phyloP scores from a whole-genome alignment of 2,113 vertebrate genomes.

The Nettapus auritus region DNA sequence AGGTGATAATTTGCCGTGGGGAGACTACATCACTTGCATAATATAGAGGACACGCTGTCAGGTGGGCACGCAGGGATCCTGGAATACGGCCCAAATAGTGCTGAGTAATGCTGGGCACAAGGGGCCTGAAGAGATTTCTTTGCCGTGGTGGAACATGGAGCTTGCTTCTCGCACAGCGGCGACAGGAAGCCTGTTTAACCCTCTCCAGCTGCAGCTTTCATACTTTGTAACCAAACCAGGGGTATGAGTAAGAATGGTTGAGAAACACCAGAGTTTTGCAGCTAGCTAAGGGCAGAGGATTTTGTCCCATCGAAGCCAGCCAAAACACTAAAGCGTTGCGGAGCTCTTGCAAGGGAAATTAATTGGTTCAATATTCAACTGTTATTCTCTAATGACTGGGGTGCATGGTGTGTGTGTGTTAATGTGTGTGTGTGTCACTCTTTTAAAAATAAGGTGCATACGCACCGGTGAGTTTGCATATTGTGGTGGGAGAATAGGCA shows the following conservation, averaged over 20 bases:
- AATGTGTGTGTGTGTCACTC: background rate
- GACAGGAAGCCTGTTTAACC: conserved; percentile 45
- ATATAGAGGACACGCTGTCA: conserved; percentile 52
- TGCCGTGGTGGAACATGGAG: background rate
- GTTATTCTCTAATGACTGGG: background rate
- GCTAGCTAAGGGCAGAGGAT: background rate
- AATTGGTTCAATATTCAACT: background rate
- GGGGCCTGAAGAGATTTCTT: background rate
- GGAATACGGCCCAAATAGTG: background rate
- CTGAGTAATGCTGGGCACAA: conserved; percentile 51
- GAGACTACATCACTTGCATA: conserved; percentile 11
- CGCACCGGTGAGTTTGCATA: background rate
- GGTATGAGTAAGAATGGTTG: conserved; percentile 3
- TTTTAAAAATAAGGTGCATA: background rate
- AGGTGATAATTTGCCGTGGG: conserved; percentile 45
- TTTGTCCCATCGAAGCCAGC: background rate
- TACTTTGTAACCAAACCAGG: conserved; percentile 17
- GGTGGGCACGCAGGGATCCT: conserved; percentile 53
- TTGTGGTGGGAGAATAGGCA: background rate
- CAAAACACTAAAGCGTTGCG: background rate
- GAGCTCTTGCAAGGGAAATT: background rate
- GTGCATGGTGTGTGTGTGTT: no score
- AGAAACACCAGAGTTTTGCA: conserved; percentile 16
- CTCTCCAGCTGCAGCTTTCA: conserved; percentile 33
- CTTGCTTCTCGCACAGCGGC: background rate